Percentiles rank a stretch among this genome's conserved stretches.
Evolutionary conservation across 2,888 invertebrate species (phyloP).

Genomic region (Phrixothrix hirtus): DNA sequence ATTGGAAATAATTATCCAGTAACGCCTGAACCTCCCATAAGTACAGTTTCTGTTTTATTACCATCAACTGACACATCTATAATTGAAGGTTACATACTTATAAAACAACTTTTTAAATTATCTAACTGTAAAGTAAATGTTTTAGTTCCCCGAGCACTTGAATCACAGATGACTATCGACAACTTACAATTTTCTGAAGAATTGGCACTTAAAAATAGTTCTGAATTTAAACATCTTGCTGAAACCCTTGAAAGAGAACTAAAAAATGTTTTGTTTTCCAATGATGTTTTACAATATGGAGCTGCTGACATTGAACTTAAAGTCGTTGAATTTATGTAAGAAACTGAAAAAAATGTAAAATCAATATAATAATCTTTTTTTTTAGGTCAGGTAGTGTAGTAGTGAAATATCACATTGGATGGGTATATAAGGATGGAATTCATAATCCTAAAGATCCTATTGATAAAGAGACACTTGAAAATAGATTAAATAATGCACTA

Average conservation of each 20-base stretch:
- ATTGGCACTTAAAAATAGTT: conserved; percentile 64
- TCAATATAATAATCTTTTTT: conserved; percentile 27
- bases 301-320: conserved; percentile 63
- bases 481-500: conserved; percentile 59
- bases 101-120: not conserved
- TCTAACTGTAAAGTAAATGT: not conserved
- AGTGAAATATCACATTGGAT: conserved; percentile 68
- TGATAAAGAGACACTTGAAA: conserved; percentile 56
- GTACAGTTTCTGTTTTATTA: conserved; percentile 46
- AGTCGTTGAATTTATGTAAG: conserved; percentile 66
- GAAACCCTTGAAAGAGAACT: conserved; percentile 64
- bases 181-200: conserved; percentile 66
- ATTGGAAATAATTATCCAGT: conserved; percentile 37
- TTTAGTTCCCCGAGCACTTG: conserved; percentile 69
- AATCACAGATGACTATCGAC: conserved; percentile 69
- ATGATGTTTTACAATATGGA: conserved; percentile 58
- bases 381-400: conserved; percentile 68
- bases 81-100: conserved; percentile 59
- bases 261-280: conserved; percentile 62
- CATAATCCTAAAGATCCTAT: conserved; percentile 59
- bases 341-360: conserved; percentile 16
- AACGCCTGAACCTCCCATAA: conserved; percentile 50
- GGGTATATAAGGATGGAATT: conserved; percentile 62
- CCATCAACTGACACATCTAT: conserved; percentile 60
- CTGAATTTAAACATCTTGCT: conserved; percentile 65